These are phyloP conservation scores for Spea multiplicata DNA, from an alignment of 2,113 vertebrate species.

Conservation along the genomic window DNA sequence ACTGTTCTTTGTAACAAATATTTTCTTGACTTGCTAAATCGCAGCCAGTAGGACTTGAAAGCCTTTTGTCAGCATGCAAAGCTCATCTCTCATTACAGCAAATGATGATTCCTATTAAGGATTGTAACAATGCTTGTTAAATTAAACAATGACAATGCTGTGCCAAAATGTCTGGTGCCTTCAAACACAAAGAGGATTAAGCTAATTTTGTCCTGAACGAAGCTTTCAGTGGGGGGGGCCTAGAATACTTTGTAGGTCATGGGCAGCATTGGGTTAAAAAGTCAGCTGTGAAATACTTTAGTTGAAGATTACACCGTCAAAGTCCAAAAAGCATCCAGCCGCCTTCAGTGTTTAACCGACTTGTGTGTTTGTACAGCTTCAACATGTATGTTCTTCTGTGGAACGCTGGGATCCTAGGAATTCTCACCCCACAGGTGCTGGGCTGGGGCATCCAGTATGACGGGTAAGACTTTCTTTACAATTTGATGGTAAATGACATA, in stretches of 20 bases:
- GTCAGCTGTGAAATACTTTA: not conserved
- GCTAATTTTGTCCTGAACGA: conserved; percentile 5
- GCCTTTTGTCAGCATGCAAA: conserved; percentile 11
- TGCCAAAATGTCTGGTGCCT: conserved; percentile 29
- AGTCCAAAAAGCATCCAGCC: conserved; percentile 7
- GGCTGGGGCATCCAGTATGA: conserved; percentile 15
- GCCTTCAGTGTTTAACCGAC: conserved; percentile 9
- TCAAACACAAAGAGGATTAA: conserved; percentile 1
- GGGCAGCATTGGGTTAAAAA: conserved; percentile 26
- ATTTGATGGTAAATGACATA: too few relatives aligned
- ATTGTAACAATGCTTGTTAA: conserved; percentile 34
- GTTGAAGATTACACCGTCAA: conserved; percentile 12
- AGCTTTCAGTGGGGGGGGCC: not conserved
- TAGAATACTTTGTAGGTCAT: not conserved
- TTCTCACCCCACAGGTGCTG: conserved; percentile 18
- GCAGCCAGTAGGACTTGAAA: not conserved
- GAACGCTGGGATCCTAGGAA: conserved; percentile 28
- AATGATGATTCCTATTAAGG: conserved; percentile 41
- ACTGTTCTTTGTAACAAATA: too few relatives aligned
- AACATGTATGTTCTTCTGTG: conserved; percentile 33
- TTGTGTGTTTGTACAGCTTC: conserved; percentile 30
- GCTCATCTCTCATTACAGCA: conserved; percentile 29
- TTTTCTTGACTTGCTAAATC: not conserved
- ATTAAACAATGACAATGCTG: conserved; percentile 32
- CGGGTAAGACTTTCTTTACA: conserved; percentile 26